These are phyloP conservation scores for Aspidoscelis tigris DNA, from an alignment of 2,113 vertebrate species.

Conservation along the genomic window DNA sequence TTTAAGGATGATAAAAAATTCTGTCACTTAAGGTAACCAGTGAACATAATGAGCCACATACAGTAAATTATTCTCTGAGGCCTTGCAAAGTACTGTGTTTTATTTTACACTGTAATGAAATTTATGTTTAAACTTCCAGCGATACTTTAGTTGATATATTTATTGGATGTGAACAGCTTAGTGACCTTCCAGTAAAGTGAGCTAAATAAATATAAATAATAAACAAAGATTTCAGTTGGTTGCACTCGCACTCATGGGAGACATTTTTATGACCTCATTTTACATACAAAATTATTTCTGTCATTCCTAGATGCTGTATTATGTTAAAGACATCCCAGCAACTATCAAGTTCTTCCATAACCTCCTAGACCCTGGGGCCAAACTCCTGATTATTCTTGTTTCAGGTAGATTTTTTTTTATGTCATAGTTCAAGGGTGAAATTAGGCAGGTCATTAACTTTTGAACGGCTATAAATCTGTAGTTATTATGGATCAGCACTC, in stretches of 20 bases:
- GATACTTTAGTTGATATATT: too few species aligned
- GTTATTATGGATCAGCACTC: neutral
- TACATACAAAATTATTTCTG: constrained; percentile 7
- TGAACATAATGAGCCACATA: neutral
- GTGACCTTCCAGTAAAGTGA: too few species aligned
- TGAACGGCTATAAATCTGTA: neutral
- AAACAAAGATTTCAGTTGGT: neutral
- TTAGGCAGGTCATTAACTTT: neutral
- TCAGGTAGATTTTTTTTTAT: constrained; percentile 80
- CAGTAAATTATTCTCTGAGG: too few species aligned
- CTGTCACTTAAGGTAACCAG: neutral
- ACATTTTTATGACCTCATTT: neutral
- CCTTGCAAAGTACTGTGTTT: too few species aligned
- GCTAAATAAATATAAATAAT: too few species aligned
- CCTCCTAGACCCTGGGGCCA: constrained; percentile 80
- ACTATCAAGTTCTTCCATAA: constrained; percentile 86
- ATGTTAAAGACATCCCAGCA: constrained; percentile 83
- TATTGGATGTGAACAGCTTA: too few species aligned
- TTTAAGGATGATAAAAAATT: neutral
- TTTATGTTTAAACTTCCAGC: too few species aligned
- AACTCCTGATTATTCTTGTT: constrained; percentile 88
- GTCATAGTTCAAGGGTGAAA: neutral
- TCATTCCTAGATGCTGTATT: constrained; percentile 85
- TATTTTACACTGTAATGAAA: too few species aligned
- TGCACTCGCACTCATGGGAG: neutral